Base-by-base conservation (phyloP, 2,797 vertebrate species). In the Myripristis jacobus region DNA sequence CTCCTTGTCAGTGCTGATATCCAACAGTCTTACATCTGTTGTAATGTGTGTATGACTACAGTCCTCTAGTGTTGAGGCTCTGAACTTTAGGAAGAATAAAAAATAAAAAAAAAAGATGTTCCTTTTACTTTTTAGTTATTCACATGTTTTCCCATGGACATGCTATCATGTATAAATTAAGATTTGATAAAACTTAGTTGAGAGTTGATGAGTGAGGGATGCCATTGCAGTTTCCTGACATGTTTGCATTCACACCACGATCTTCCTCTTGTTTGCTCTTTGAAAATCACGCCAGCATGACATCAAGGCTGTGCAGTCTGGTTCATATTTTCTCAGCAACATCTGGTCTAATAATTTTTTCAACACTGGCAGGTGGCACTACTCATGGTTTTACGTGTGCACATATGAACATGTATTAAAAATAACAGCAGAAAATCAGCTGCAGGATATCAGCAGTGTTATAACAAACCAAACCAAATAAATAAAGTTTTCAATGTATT, bases 301-400 rank as follows among this genome's bases (percentile, higher is more conserved):
- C 29, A 36, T 29, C 31, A 15, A 22, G 19, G 11, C 31, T 12
- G 18, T 24, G 36, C 12, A 31, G n/a, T 22, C 56, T 41, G 36
- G 11, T 18, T 43, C 24, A 15, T 27, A 52, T 22, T 56, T 38
- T n/a, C n/a, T n/a, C 38, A 0, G 18, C 4, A 21, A 58, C 56
- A 58, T 58, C 55, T 58, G 55, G 10, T 41, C 34, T 34, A 34
- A 57, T 57, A 8, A 21, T 57, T 36, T 57, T 38, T 57, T 22
- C 34, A 22, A 24, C 11, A 22, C 51, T 54, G 51, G 24, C 24
- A 54, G 6, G 25, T 54, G 51, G 50, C 50, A 52, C 3, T 11
- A 22, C 50, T 48, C 22, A 19, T 36, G 54, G 34, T 24, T n/a
- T 10, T 56, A 18, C 36, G 31, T 31, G 25, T 31, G 52, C 21